Evolutionary conservation across 2,113 vertebrate species (phyloP).

Genomic region (Zosterops hypoxanthus): DNA sequence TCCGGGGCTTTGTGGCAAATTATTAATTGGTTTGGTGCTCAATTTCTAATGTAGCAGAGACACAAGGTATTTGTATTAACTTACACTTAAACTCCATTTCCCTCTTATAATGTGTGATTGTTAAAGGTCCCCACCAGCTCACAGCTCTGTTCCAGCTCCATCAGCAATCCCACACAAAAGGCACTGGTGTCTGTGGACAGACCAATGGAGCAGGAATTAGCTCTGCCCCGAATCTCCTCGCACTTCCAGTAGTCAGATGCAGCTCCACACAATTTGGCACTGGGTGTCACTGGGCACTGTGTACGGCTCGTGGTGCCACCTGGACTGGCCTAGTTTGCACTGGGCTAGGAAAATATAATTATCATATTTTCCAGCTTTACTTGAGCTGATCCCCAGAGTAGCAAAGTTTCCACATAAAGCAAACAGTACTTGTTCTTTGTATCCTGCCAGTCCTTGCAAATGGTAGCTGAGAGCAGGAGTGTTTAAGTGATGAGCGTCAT

Average conservation of each 20-base stretch:
- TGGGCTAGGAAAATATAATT: background rate
- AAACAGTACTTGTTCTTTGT: background rate
- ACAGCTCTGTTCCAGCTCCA: background rate
- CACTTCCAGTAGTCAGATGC: background rate
- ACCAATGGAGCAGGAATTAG: background rate
- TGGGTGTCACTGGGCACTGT: fast-evolving
- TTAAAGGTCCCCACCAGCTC: background rate
- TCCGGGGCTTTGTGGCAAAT: background rate
- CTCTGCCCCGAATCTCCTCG: background rate
- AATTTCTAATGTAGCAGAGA: background rate
- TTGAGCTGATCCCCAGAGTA: background rate
- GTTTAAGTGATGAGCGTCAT: background rate
- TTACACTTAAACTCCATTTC: background rate
- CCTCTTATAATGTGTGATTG: fast-evolving
- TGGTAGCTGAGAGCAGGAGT: background rate
- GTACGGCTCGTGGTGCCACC: background rate
- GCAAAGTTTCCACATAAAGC: conserved; percentile 57
- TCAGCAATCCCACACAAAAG: background rate
- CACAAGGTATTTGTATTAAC: background rate
- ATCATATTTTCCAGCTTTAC: conserved; percentile 53
- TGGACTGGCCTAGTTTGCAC: background rate
- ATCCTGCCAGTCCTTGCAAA: background rate
- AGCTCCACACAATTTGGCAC: background rate
- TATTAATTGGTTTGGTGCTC: background rate
- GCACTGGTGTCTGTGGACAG: background rate